Conservation (phyloP, 2,888 invertebrate genomes). For the Hirtodrosophila alboralis region DNA sequence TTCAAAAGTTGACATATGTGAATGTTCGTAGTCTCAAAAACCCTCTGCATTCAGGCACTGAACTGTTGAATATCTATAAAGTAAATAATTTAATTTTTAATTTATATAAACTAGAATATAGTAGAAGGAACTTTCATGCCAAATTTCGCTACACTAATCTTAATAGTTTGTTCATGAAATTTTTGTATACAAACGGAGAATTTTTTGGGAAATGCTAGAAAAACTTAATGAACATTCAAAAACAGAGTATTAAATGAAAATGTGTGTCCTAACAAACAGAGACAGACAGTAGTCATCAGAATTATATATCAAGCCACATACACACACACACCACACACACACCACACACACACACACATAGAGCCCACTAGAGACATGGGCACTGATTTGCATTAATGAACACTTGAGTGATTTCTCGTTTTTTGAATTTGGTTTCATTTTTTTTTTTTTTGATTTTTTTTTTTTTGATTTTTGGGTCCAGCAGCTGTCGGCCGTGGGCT, state of each 20-base stretch:
- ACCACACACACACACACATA: slow-evolving; percentile 16
- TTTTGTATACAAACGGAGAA: no score
- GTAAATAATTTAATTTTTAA: no score
- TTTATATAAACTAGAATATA: no score
- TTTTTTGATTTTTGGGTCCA: slow-evolving; percentile 51
- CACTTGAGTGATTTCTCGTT: slow-evolving; percentile 75
- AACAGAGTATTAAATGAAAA: slow-evolving; percentile 1
- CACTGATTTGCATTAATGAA: slow-evolving; percentile 83
- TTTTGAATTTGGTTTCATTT: slow-evolving; percentile 38
- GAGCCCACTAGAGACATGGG: slow-evolving; percentile 58
- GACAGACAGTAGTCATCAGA: slow-evolving; percentile 13
- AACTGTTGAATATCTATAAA: no score
- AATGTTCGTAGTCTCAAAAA: no score
- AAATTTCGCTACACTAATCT: no score
- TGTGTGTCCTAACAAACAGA: slow-evolving; percentile 9
- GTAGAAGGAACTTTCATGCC: no score
- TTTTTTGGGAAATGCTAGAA: no score
- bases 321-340: slow-evolving; percentile 5
- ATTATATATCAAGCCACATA: slow-evolving; percentile 4
- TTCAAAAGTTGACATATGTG: no score
- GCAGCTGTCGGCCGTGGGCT: slow-evolving; percentile 76
- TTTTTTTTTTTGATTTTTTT: slow-evolving; percentile 11
- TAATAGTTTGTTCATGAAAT: no score
- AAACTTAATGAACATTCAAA: no score
- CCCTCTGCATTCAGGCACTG: no score